phyloP scores from a whole-genome alignment of 1,140 invertebrate genomes.

The Diplogasteroides magnus region DNA sequence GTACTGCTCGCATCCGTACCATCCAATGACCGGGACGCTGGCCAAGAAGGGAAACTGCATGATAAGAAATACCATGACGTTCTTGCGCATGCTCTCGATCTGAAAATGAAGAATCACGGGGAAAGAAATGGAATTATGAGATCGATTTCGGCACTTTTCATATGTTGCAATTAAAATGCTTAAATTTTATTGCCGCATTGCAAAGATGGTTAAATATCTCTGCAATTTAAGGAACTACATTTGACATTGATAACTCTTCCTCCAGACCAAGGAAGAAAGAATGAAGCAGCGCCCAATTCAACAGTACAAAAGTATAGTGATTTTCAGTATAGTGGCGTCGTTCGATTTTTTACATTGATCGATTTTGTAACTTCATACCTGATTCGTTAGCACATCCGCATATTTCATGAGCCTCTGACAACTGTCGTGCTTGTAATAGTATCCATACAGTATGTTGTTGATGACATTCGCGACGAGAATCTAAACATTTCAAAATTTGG shows the following conservation, averaged over 20 bases:
- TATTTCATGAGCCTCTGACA: constrained; percentile 6
- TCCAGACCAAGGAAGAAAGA: too few relatives aligned
- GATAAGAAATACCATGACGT: background rate
- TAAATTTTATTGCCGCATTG: too few relatives aligned
- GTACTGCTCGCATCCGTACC: background rate
- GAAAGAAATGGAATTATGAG: background rate
- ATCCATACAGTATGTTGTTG: background rate
- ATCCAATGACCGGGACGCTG: background rate
- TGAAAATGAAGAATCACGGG: too few relatives aligned
- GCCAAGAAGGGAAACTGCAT: background rate
- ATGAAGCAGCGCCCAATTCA: too few relatives aligned
- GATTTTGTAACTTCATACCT: background rate
- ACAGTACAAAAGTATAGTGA: too few relatives aligned
- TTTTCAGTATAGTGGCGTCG: too few relatives aligned
- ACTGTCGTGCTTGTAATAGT: constrained; percentile 1
- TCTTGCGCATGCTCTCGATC: background rate
- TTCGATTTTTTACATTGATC: too few relatives aligned
- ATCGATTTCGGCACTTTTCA: background rate
- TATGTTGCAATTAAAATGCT: too few relatives aligned
- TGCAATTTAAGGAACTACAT: too few relatives aligned
- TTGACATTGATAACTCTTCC: too few relatives aligned
- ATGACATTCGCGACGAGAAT: constrained; percentile 8
- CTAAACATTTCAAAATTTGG: too few relatives aligned
- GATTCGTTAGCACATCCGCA: background rate
- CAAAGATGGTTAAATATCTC: too few relatives aligned